phyloP scores from a whole-genome alignment of 1,140 invertebrate genomes.

The Apis florea region DNA sequence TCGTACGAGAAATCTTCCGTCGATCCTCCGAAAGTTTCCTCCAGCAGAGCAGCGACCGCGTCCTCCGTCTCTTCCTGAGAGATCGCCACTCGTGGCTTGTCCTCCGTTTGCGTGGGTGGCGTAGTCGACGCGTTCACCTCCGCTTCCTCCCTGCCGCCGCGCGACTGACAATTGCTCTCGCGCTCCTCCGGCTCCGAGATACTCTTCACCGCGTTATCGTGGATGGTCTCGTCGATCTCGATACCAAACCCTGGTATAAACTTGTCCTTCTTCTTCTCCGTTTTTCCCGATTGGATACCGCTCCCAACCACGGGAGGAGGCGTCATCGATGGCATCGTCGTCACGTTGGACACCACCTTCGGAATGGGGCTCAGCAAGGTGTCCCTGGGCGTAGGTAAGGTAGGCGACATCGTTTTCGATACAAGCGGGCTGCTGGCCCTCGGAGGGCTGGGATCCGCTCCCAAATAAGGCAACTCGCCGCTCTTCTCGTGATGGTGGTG shows the following conservation, averaged over 20 bases:
- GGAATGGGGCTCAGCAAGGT: constrained; percentile 82
- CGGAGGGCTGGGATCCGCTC: constrained; percentile 74
- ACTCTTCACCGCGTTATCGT: constrained; percentile 89
- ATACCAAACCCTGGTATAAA: constrained; percentile 87
- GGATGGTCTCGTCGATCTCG: constrained; percentile 86
- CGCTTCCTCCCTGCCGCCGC: constrained; percentile 69
- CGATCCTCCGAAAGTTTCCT: constrained; percentile 88
- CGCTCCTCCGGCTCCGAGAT: constrained; percentile 84
- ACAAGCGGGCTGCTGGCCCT: constrained; percentile 75
- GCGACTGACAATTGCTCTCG: constrained; percentile 73
- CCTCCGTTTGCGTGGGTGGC: constrained; percentile 81
- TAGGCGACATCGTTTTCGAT: constrained; percentile 74
- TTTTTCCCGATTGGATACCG: constrained; percentile 66
- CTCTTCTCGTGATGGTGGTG: constrained; percentile 79
- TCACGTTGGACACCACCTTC: constrained; percentile 75
- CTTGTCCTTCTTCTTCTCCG: constrained; percentile 82
- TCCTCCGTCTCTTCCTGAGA: constrained; percentile 96
- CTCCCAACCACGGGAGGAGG: constrained; percentile 73
- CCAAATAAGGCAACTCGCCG: constrained; percentile 74
- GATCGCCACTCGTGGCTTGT: constrained; percentile 90
- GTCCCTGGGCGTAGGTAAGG: constrained; percentile 76
- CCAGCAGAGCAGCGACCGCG: constrained; percentile 92
- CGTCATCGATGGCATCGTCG: constrained; percentile 69
- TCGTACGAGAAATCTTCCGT: constrained; percentile 82
- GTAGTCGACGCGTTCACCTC: constrained; percentile 68